A percentile compares a stretch with the other conserved stretches of the same genome.
Evolutionary conservation across 1,140 invertebrate species (phyloP).

Genomic region (Diorhabda elongata): DNA sequence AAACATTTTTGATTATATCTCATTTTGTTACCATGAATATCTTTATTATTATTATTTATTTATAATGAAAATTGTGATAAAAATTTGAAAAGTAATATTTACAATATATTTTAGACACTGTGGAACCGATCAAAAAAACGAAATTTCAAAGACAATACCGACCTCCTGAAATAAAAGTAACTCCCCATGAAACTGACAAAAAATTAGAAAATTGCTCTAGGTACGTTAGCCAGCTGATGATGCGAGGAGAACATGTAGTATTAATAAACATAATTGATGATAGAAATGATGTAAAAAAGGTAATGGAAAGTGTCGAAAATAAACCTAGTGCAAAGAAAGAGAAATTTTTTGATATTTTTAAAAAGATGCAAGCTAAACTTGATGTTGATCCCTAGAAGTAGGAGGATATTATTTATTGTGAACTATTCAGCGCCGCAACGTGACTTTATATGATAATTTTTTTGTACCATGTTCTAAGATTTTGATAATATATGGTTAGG

Average conservation of each 20-base stretch:
- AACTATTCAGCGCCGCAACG: too few relatives aligned
- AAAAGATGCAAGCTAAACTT: background rate
- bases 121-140: background rate
- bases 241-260: conserved; percentile 83
- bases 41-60: too few relatives aligned
- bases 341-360: background rate
- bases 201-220: conserved; percentile 66
- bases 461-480: too few relatives aligned
- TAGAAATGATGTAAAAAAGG: conserved; percentile 17
- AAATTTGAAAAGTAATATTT: too few relatives aligned
- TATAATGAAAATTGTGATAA: too few relatives aligned
- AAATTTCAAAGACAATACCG: conserved; percentile 15
- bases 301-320: background rate
- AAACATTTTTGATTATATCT: background rate
- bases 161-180: conserved; percentile 33
- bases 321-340: background rate
- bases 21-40: background rate
- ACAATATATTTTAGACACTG: conserved; percentile 14
- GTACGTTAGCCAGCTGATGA: conserved; percentile 72
- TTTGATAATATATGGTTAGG: too few relatives aligned
- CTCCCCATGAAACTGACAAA: conserved; percentile 40
- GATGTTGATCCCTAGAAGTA: background rate
- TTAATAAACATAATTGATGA: conserved; percentile 37
- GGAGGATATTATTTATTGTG: too few relatives aligned
- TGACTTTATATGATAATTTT: too few relatives aligned